phyloP scores from a whole-genome alignment of 2,888 invertebrate genomes.

The Oscheius sp. region DNA sequence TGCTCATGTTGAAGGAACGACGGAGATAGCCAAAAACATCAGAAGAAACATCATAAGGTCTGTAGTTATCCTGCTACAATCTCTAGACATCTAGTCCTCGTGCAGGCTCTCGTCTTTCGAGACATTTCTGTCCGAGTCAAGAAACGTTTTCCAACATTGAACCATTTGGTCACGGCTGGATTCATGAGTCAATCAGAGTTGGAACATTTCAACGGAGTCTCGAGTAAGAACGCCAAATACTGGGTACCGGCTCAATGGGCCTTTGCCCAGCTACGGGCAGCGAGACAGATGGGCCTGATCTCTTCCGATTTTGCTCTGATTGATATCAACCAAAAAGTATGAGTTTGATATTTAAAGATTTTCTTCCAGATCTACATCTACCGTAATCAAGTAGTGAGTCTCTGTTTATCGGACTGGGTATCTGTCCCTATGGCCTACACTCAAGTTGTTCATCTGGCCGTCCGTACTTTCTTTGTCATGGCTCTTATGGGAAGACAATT shows the following conservation, averaged over 20 bases:
- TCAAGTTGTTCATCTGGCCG: conserved; percentile 65
- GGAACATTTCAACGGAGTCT: conserved; percentile 59
- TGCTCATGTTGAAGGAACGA: conserved; percentile 17
- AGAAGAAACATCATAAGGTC: conserved; percentile 11
- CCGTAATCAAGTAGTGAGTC: conserved; percentile 56
- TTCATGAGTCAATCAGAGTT: conserved; percentile 65
- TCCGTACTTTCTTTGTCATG: conserved; percentile 62
- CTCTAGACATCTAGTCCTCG: conserved; percentile 55
- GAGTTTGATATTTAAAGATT: neutral
- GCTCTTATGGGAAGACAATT: conserved; percentile 64
- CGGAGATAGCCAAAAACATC: conserved; percentile 6
- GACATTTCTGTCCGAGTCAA: conserved; percentile 63
- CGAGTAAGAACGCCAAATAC: conserved; percentile 63
- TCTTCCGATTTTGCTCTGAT: conserved; percentile 59
- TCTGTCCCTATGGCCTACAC: conserved; percentile 59
- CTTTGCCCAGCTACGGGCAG: conserved; percentile 40
- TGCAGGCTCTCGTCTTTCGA: conserved; percentile 58
- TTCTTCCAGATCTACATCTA: neutral
- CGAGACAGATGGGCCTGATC: conserved; percentile 52
- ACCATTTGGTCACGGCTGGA: conserved; percentile 65
- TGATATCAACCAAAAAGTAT: conserved; percentile 55
- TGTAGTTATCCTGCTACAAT: neutral
- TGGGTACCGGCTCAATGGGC: conserved; percentile 67
- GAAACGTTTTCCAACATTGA: conserved; percentile 66
- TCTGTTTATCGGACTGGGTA: conserved; percentile 66